Base-by-base conservation (phyloP, 2,113 vertebrate genomes). In the Scomber japonicus region DNA sequence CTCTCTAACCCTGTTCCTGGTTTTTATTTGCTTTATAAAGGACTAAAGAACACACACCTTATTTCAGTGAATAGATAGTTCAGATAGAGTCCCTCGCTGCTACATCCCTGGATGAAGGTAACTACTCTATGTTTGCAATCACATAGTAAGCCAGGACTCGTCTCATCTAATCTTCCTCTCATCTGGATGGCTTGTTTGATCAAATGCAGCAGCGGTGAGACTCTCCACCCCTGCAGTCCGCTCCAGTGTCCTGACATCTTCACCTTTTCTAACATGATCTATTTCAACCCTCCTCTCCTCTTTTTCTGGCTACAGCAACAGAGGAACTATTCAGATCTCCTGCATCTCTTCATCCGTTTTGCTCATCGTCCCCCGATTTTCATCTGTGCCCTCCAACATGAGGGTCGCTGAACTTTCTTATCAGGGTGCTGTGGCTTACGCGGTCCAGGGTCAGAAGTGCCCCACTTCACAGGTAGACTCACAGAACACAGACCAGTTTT, bases 391-490 rank as follows among this genome's bases (percentile, higher is more conserved):
- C n/a, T 72, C 27, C 48, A 56, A 81, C 80, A 85, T 5, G 10
- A 68, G 71, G 83, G 71, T 91, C 86, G 60, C 45, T 59, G 79
- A 86, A 65, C 79, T 40, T 7, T 83, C 51, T 75, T 46, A 64
- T 86, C 81, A 71, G 62, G 71, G 27, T 19, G 63, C 73, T 67
- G 56, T 50, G 63, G 84, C 64, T 83, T 84, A 80, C 69, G 83
- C 63, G 51, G 59, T 46, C 24, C n/a, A 10, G 50, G 83, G 73
- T 82, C 79, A 88, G 67, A 85, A 78, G 82, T 81, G 60, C 60
- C 74, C 48, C 27, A 54, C 45, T 79, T 45, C 54, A 65, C 71
- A 87, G 74, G 74, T 81, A 78, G 45, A 10, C 57, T 57, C 50
- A 65, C 31, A 70, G 62, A 78, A 65, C 44, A 70, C 57, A 78